Percentiles rank a stretch among this genome's conserved stretches.
These are phyloP conservation scores for Empis livida DNA, from an alignment of 2,888 invertebrate species.

Conservation along the genomic window DNA sequence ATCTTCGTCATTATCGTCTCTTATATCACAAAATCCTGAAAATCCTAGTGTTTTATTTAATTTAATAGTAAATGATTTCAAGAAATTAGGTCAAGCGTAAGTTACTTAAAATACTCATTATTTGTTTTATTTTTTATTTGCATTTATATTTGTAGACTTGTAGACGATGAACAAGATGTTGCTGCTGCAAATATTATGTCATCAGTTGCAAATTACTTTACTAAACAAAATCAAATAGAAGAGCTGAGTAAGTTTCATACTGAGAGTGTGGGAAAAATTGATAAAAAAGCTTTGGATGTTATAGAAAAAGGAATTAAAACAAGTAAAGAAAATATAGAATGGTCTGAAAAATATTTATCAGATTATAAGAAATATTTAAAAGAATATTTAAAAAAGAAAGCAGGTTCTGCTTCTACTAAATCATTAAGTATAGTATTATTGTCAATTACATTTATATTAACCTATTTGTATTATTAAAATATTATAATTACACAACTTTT, in stretches of 20 bases:
- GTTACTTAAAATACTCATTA: slow-evolving; percentile 14
- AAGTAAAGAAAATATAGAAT: slow-evolving; percentile 26
- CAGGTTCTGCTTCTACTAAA: no score
- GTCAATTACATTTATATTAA: no score
- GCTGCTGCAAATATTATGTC: slow-evolving; percentile 22
- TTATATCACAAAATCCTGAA: slow-evolving; percentile 41
- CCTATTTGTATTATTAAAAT: no score
- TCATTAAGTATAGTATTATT: no score
- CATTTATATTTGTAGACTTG: not conserved
- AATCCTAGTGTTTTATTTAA: slow-evolving; percentile 43
- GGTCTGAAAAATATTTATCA: slow-evolving; percentile 22
- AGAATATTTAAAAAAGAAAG: no score
- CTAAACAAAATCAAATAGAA: slow-evolving; percentile 20
- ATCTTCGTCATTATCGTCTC: slow-evolving; percentile 30
- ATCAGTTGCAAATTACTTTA: slow-evolving; percentile 27
- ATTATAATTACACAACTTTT: no score
- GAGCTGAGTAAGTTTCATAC: slow-evolving; percentile 21
- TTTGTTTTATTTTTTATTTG: no score
- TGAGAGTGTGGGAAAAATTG: not conserved
- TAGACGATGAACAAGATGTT: slow-evolving; percentile 12
- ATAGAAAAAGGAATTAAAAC: slow-evolving; percentile 20
- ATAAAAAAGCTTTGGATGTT: slow-evolving; percentile 10
- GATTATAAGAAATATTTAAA: slow-evolving; percentile 4
- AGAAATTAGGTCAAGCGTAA: slow-evolving; percentile 24
- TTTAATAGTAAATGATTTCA: slow-evolving; percentile 29